Base-by-base conservation (phyloP, 2,113 vertebrate genomes). In the Lepus americanus region DNA sequence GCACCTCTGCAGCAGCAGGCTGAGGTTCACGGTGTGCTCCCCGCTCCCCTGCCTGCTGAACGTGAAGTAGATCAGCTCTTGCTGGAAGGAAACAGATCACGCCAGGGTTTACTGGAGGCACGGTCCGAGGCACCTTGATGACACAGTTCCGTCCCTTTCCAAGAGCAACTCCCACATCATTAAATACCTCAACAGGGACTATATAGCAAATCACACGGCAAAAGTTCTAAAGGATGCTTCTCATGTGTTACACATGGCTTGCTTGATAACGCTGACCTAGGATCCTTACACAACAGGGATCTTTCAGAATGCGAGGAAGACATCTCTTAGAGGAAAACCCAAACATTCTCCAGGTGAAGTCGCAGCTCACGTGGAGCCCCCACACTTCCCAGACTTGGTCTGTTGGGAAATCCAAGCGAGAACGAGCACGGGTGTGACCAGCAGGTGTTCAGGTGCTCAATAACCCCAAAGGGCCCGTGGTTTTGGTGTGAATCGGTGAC, bases 1-100 rank as follows among this genome's bases (percentile, higher is more conserved):
- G 97, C 99, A 99, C 74, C 99, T 99, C 97, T 99, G 99, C 92
- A 99, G 99, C 93, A 99, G 97, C 90, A 99, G 98, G 97, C 99
- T 99, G 82, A 99, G 98, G 79, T 99, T 99, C 95, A 97, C 98
- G 0, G 99, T 99, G 98, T 99, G 99, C 97, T 98, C 98, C 14
- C 98, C 98, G 72, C 97, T 98, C 0, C 98, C 98, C 84, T 99
- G 99, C 95, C 99, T 99, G 97, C 99, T 99, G 98, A 99, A 99
- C 0, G 99, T 99, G 98, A 99, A 99, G 97, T 99, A 99, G 96
- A 99, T 99, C 94, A 99, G 98, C 95, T 99, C 99, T 99, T 99
- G 99, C 99, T 99, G 98, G 44, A 98, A 98, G 93, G 84, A 98
- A 94, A 63, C 0, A 1, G 14, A 78, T 49, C 44, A 66, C 20